Evolutionary conservation across 2,797 vertebrate species (phyloP).

Genomic region (Oryzias dopingdopingensis): DNA sequence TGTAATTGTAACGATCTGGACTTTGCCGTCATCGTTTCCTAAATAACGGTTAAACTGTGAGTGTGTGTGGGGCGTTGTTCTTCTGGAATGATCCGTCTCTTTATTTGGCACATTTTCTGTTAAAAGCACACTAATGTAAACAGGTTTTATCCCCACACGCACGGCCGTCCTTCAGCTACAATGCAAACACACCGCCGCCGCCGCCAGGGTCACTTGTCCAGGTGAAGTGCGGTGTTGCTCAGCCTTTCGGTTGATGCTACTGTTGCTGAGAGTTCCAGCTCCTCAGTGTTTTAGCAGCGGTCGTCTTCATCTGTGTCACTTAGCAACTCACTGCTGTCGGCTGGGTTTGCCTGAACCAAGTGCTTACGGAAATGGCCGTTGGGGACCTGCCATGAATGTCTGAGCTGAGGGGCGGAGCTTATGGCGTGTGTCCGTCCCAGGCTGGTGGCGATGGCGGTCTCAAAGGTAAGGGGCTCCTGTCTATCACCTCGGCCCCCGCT

Average conservation of each 20-base stretch:
- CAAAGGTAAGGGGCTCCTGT: slow-evolving; percentile 93
- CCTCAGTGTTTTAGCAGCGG: slow-evolving; percentile 83
- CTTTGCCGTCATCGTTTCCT: slow-evolving; percentile 46
- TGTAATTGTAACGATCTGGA: slow-evolving; percentile 22
- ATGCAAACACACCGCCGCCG: slow-evolving; percentile 29
- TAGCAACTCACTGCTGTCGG: slow-evolving; percentile 82
- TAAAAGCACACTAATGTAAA: slow-evolving; percentile 15
- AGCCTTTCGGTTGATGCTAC: slow-evolving; percentile 55
- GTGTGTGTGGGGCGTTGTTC: slow-evolving; percentile 31
- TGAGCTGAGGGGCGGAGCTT: slow-evolving; percentile 89
- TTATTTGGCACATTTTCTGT: slow-evolving; percentile 54
- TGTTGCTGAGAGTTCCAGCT: slow-evolving; percentile 42
- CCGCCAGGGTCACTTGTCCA: slow-evolving; percentile 37
- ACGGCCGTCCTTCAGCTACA: neutral
- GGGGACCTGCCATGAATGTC: slow-evolving; percentile 97
- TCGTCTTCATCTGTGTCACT: slow-evolving; percentile 97
- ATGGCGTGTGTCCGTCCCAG: slow-evolving; percentile 90
- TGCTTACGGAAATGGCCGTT: slow-evolving; percentile 92
- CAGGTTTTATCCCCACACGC: neutral
- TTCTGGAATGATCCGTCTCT: slow-evolving; percentile 23
- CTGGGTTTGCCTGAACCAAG: slow-evolving; percentile 78
- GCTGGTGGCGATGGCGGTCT: slow-evolving; percentile 91
- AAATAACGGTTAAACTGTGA: slow-evolving; percentile 39
- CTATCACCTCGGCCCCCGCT: slow-evolving; percentile 79
- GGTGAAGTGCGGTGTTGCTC: slow-evolving; percentile 34